Base-by-base conservation (phyloP, 2,888 invertebrate genomes). In the Dynastes tityus region DNA sequence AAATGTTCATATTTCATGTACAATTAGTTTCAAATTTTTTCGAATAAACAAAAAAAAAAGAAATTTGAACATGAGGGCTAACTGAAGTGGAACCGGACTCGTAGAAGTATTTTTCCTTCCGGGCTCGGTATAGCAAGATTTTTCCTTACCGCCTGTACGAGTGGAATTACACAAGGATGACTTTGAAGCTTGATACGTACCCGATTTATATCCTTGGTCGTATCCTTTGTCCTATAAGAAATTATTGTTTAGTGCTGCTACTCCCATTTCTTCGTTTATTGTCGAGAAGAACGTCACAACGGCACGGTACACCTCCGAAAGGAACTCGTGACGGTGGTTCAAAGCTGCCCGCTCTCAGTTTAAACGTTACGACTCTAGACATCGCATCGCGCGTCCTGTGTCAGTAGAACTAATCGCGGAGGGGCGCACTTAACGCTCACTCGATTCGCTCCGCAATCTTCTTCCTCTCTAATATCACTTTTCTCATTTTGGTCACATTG, bases 371-470 rank as follows among this genome's bases (percentile, higher is more conserved):
- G 45, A 74, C 61, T 74, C 61, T 61, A 58, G 73, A 11, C 55
- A 63, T 61, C 73, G 73, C 37, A 74, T 61, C 73, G 73, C 61
- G 73, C 61, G 73, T 74, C 61, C 61, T 45, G 73, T 74, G 73
- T 45, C 49, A 61, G 73, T 61, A 74, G 55, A 63, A 74, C 45
- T 27, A 74, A 40, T 74, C 73, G 73, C 61, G 73, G 73, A 74
- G 73, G 61, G 61, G 73, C 73, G 73, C 58, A 61, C 40, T 61
- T 61, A 16, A 27, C 73, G 73, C 73, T 63, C 32, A 61, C 73
- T 74, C 73, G 45, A 74, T 61, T 22, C 45, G 68, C 51, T 51
- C 22, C 49, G 40, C 45, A 45, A 74, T 74, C 73, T 71, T 71
- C 63, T 61, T 74, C 73, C 61, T 27, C 8, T 73, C 63, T 40